A percentile compares a stretch with the other conserved stretches of the same genome.
Conservation (phyloP, 1,140 invertebrate genomes). For the Heliconius himera region DNA sequence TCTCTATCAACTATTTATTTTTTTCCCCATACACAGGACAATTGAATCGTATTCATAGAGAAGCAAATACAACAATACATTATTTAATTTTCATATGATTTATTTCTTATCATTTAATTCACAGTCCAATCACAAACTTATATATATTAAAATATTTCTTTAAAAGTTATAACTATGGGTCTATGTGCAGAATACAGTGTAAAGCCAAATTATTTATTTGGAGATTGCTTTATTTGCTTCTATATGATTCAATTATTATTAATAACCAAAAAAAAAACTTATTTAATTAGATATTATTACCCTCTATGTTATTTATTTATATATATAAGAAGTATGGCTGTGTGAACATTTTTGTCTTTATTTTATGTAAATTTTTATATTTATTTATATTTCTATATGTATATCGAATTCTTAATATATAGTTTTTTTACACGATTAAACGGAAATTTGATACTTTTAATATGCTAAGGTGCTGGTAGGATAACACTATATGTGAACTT, state of each 20-base stretch:
- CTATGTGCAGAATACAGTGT: too few species aligned
- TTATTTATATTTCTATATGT: constrained; percentile 48
- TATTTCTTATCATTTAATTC: too few species aligned
- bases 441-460: constrained; percentile 52
- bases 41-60: constrained; percentile 27
- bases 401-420: constrained; percentile 28
- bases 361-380: constrained; percentile 52
- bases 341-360: constrained; percentile 60
- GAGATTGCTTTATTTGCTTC: too few species aligned
- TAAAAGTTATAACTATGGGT: too few species aligned
- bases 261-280: constrained; percentile 59
- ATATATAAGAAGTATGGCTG: constrained; percentile 63
- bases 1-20: constrained; percentile 53
- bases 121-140: too few species aligned
- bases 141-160: too few species aligned
- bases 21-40: constrained; percentile 47
- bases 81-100: too few species aligned
- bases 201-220: too few species aligned
- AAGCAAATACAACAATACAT: too few species aligned
- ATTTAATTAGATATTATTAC: constrained; percentile 51
- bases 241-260: too few species aligned
- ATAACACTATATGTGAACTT: constrained; percentile 37
- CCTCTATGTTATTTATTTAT: constrained; percentile 58
- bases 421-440: constrained; percentile 20
- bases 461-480: constrained; percentile 65